Evolutionary conservation across 2,888 invertebrate genomes (phyloP), one percentile per base, ranked within the genome.

Genomic region (Folsomia candida): DNA sequence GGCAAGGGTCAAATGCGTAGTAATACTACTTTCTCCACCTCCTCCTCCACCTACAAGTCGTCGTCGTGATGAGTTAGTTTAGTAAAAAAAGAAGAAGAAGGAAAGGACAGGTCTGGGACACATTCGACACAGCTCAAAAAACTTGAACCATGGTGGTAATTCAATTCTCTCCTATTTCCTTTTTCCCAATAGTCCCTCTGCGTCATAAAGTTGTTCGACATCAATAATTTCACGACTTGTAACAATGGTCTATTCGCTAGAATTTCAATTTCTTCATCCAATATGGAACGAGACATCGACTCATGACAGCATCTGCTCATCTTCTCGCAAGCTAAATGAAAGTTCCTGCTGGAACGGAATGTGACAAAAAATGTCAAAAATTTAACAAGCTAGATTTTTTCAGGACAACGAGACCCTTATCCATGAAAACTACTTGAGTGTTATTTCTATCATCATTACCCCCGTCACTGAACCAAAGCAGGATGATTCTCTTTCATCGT

Each of bases 101-200:
- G 37, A 14, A 37, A 37, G 37, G 37, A 37, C 37, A 37, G 37
- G 37, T 9, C 37, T 37, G 37, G 37, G 37, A 37, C 6, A 37
- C 4, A 37, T 37, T 37, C 37, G 14, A 37, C 37, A 37, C 37
- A 9, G 37, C 14, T 37, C 37, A 14, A 37, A 37, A 37, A 37
- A 37, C 37, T 37, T 14, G 37, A 37, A 37, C 37, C 37, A 37
- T 22, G 57, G 57, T 62, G 28, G 64, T 64, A 64, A 64, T 64
- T 64, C 64, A 64, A 64, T 64, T 37, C 51, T 64, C 47, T 25
- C 25, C 64, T 25, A 64, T 64, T 64, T 64, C 51, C 51, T 64
- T 57, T 60, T 60, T n/a, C 6, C 37, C n/a, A 57, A 22, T n/a
- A n/a, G 57, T 57, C 57, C 57, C 57, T 57, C 57, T 4, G 57